A percentile compares a stretch with the other conserved stretches of the same genome.
Conservation (phyloP, 1,140 invertebrate species). For the Drosophila simulans region DNA sequence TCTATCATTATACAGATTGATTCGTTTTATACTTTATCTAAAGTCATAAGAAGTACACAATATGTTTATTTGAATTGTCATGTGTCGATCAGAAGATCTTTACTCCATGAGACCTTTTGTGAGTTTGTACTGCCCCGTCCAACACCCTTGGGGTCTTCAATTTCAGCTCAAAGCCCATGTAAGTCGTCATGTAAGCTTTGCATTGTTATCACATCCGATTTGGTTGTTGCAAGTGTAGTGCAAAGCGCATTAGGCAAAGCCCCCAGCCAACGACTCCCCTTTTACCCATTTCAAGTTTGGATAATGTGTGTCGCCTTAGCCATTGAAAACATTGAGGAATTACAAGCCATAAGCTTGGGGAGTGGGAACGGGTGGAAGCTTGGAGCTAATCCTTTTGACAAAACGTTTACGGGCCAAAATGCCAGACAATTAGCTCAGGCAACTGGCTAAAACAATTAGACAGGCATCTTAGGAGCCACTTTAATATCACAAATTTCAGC, state of each 20-base stretch:
- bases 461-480: constrained; percentile 17
- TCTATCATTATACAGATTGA: not conserved
- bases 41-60: not conserved
- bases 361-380: constrained; percentile 18
- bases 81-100: constrained; percentile 34
- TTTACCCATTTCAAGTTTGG: constrained; percentile 70
- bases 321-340: constrained; percentile 70
- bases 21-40: too few relatives aligned
- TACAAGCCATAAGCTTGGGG: constrained; percentile 47
- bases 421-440: constrained; percentile 62
- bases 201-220: constrained; percentile 50
- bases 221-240: constrained; percentile 54
- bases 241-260: constrained; percentile 69
- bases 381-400: constrained; percentile 73
- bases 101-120: not conserved
- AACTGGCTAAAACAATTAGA: constrained; percentile 49
- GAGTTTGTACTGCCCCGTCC: constrained; percentile 6
- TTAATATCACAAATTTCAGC: constrained; percentile 70
- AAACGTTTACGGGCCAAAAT: constrained; percentile 69
- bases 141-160: constrained; percentile 58
- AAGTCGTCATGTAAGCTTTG: constrained; percentile 72
- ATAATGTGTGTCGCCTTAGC: constrained; percentile 72
- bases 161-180: constrained; percentile 73
- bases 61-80: constrained; percentile 10
- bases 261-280: constrained; percentile 1